These are phyloP conservation scores for Hypothenemus hampei DNA, from an alignment of 1,140 invertebrate species.

Conservation along the genomic window DNA sequence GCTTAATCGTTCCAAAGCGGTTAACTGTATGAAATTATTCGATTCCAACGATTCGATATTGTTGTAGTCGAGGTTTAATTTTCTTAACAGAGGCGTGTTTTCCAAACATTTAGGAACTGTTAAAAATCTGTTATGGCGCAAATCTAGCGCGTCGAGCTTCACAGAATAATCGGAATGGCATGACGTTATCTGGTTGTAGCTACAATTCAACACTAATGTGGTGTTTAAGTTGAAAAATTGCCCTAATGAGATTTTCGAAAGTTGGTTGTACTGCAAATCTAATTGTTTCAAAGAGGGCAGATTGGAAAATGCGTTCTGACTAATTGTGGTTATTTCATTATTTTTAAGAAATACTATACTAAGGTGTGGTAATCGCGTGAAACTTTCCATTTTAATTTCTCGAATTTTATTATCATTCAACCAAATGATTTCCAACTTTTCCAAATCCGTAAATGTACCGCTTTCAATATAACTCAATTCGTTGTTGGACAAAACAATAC, in stretches of 20 bases:
- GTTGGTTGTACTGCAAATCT: slow-evolving; percentile 67
- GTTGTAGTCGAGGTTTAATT: slow-evolving; percentile 70
- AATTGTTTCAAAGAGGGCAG: slow-evolving; percentile 63
- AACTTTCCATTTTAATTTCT: slow-evolving; percentile 53
- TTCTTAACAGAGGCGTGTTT: slow-evolving; percentile 57
- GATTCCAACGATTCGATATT: slow-evolving; percentile 63
- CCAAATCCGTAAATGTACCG: slow-evolving; percentile 60
- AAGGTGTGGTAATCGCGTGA: slow-evolving; percentile 62
- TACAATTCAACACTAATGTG: slow-evolving; percentile 63
- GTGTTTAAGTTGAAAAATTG: slow-evolving; percentile 62
- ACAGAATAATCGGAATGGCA: slow-evolving; percentile 56
- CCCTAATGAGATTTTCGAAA: slow-evolving; percentile 60
- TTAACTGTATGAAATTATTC: slow-evolving; percentile 64
- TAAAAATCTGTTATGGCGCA: slow-evolving; percentile 62
- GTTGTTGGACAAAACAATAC: slow-evolving; percentile 73
- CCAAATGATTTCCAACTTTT: slow-evolving; percentile 63
- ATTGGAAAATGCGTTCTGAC: slow-evolving; percentile 59
- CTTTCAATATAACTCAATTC: slow-evolving; percentile 55
- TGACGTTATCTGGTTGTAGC: slow-evolving; percentile 59
- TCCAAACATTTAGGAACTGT: slow-evolving; percentile 61
- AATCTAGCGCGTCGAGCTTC: slow-evolving; percentile 63
- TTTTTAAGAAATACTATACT: slow-evolving; percentile 64
- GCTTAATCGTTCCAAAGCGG: slow-evolving; percentile 66
- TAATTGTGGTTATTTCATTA: slow-evolving; percentile 60
- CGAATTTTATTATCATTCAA: slow-evolving; percentile 67